Evolutionary conservation across 2,888 invertebrate species (phyloP).

Genomic region (Zootermopsis nevadensis): DNA sequence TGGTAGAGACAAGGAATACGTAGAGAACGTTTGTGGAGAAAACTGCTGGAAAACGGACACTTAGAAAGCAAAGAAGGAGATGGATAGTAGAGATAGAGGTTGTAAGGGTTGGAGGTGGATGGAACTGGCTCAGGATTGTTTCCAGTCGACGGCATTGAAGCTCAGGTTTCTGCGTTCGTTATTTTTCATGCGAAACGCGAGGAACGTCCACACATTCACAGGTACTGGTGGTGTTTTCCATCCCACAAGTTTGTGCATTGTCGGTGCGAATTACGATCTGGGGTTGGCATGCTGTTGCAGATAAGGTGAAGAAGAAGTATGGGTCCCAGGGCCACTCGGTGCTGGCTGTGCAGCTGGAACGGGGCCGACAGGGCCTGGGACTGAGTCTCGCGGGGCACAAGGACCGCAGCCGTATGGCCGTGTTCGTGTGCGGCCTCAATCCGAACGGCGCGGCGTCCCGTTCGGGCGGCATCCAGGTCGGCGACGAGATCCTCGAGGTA

Average conservation of each 20-base stretch:
- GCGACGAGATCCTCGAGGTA: constrained; percentile 96
- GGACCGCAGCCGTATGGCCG: constrained; percentile 94
- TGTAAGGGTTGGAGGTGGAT: too few species aligned
- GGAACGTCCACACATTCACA: neutral
- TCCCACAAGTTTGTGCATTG: neutral
- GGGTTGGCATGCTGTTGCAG: constrained; percentile 68
- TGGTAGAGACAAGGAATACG: too few species aligned
- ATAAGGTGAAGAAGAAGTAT: constrained; percentile 94
- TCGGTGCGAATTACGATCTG: too few species aligned
- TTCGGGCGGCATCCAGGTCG: constrained; percentile 82
- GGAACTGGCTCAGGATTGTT: too few species aligned
- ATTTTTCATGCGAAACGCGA: too few species aligned
- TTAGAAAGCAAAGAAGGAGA: too few species aligned
- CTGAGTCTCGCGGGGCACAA: constrained; percentile 94
- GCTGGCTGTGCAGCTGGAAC: constrained; percentile 80
- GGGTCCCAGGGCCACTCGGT: constrained; percentile 78
- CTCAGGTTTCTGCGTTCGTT: too few species aligned
- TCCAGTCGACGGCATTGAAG: too few species aligned
- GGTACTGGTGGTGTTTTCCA: neutral
- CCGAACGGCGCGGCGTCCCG: constrained; percentile 85
- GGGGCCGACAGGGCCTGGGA: constrained; percentile 83
- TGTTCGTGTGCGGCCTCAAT: constrained; percentile 95
- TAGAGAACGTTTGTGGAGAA: too few species aligned
- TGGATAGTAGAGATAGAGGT: too few species aligned
- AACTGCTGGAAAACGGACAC: too few species aligned